These are phyloP conservation scores for Lithobates sylvaticus DNA, from an alignment of 2,797 vertebrate species.

Conservation along the genomic window DNA sequence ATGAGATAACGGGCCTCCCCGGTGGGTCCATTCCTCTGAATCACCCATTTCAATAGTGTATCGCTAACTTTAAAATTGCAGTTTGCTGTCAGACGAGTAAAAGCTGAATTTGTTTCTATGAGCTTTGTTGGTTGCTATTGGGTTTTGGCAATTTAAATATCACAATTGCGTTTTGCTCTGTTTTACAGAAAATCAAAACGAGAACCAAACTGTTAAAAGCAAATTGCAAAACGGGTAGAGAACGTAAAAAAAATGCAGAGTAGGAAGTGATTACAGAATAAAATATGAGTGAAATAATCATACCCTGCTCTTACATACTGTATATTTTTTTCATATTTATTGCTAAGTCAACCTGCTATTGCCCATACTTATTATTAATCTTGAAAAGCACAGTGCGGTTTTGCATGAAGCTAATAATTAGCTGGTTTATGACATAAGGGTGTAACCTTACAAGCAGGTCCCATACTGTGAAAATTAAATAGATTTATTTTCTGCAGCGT, in stretches of 20 bases:
- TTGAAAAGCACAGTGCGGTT: background rate
- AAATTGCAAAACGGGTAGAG: background rate
- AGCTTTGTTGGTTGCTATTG: background rate
- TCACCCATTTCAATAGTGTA: too few relatives aligned
- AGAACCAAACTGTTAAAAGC: background rate
- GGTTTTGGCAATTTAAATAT: background rate
- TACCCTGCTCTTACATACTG: background rate
- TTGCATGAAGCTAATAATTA: conserved; percentile 2
- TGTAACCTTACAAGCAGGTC: conserved; percentile 9
- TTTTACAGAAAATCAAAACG: background rate
- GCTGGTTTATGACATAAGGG: conserved; percentile 9
- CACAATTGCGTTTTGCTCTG: background rate
- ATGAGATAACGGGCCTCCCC: too few relatives aligned
- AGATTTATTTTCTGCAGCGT: background rate
- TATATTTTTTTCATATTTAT: background rate
- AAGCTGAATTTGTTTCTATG: too few relatives aligned
- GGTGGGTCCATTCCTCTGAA: too few relatives aligned
- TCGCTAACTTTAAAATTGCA: too few relatives aligned
- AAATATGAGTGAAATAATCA: background rate
- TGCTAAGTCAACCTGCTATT: background rate
- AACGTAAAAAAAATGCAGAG: background rate
- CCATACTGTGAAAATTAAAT: conserved; percentile 1
- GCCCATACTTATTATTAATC: conserved; percentile 5
- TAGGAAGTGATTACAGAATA: background rate
- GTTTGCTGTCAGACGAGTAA: background rate